These are phyloP conservation scores for Drosophila paulistorum DNA, from an alignment of 1,140 invertebrate species.

Conservation along the genomic window DNA sequence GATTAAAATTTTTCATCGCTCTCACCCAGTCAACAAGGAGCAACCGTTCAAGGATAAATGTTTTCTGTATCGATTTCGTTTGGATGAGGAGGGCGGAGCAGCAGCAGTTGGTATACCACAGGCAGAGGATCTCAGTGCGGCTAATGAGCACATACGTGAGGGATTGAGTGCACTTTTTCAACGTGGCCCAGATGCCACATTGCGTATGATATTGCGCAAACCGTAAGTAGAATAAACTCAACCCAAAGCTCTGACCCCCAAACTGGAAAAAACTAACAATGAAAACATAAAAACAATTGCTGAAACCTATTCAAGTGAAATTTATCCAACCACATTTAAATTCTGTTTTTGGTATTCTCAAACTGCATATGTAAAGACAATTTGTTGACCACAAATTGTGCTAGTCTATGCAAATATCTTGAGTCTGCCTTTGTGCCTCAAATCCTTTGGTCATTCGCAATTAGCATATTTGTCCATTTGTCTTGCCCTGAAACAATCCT, in stretches of 20 bases:
- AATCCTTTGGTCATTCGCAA: constrained; percentile 17
- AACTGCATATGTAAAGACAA: not conserved
- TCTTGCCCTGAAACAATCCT: not conserved
- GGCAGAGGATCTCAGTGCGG: constrained; percentile 85
- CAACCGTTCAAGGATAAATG: constrained; percentile 94
- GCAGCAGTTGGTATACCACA: constrained; percentile 83
- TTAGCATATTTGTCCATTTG: constrained; percentile 15
- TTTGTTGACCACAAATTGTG: constrained; percentile 2
- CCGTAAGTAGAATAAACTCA: constrained; percentile 85
- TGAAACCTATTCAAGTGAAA: not conserved
- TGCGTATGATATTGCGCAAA: constrained; percentile 92
- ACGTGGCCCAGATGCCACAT: constrained; percentile 89
- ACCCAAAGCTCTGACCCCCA: no score
- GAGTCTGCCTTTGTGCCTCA: constrained; percentile 19
- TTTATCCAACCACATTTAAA: not conserved
- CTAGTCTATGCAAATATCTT: constrained; percentile 24
- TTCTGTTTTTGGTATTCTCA: not conserved
- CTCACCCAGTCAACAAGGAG: constrained; percentile 90
- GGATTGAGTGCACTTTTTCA: constrained; percentile 87
- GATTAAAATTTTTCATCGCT: constrained; percentile 51
- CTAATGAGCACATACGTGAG: constrained; percentile 88
- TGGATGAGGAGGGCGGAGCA: constrained; percentile 86
- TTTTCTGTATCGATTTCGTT: constrained; percentile 91
- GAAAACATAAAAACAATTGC: not conserved
- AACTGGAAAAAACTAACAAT: not conserved